phyloP scores from a whole-genome alignment of 2,888 invertebrate genomes.

The Campaea margaritaria region DNA sequence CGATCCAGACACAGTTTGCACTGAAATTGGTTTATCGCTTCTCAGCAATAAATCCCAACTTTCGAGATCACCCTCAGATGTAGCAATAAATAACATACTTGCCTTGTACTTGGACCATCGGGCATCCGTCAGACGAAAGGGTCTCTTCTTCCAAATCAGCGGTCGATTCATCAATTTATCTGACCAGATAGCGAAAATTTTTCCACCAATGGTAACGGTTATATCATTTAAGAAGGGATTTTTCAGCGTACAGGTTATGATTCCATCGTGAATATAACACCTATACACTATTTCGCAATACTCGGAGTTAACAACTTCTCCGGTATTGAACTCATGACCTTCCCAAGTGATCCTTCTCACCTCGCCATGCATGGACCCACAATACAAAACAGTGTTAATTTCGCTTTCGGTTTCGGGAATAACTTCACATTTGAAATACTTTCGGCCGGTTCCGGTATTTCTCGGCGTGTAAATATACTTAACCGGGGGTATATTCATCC shows the following conservation, averaged over 20 bases:
- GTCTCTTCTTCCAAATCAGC: constrained; percentile 87
- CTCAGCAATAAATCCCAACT: constrained; percentile 91
- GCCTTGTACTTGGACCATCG: constrained; percentile 92
- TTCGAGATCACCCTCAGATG: constrained; percentile 91
- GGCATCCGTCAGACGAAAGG: constrained; percentile 86
- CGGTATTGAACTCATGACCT: constrained; percentile 88
- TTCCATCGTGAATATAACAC: constrained; percentile 89
- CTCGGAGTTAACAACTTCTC: constrained; percentile 86
- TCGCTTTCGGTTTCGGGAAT: constrained; percentile 61
- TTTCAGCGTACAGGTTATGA: constrained; percentile 84
- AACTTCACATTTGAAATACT: constrained; percentile 71
- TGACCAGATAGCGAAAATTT: constrained; percentile 90
- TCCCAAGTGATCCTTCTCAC: constrained; percentile 85
- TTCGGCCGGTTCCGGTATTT: constrained; percentile 66
- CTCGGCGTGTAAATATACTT: constrained; percentile 65
- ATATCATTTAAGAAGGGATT: constrained; percentile 87
- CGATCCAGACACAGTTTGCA: constrained; percentile 88
- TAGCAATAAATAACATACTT: constrained; percentile 88
- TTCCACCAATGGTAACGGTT: constrained; percentile 90
- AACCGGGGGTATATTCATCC: constrained; percentile 62
- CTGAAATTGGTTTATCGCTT: constrained; percentile 88
- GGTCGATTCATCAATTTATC: constrained; percentile 87
- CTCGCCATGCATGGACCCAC: constrained; percentile 77
- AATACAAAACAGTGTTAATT: constrained; percentile 63
- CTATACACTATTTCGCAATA: constrained; percentile 73